Base-by-base conservation (phyloP, 2,888 invertebrate species). In the Tuberolachnus salignus region DNA sequence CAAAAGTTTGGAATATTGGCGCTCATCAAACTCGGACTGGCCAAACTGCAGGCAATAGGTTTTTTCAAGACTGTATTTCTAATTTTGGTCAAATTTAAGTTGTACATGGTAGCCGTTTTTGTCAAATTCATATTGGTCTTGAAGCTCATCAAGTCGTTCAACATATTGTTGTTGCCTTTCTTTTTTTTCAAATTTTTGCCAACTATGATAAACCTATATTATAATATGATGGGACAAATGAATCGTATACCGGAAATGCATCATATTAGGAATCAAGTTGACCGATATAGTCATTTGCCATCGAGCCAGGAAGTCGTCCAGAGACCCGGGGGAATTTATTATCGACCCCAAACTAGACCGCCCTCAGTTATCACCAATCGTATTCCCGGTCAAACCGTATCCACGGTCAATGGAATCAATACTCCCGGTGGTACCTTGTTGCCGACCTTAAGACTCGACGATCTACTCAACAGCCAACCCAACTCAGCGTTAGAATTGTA, bases 71-170 rank as follows among this genome's bases (percentile, higher is more conserved):
- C 81, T 1, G n/a, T 81, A 46, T 75, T 81, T 44, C 19, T 81
- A 6, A 49, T 80, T 9, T 34, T 82, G 23, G 67, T 82, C 46
- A 82, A 82, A 59, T 66, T 82, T 2, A 82, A 82, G 61, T 13
- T 82, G 1, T 69, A 80, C 9, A 73, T 82, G 57, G 23, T 82
- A 9, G 67, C 82, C 0, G 64, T 83, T n/a, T 82, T 83, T 55
- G 70, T 83, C 11, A 83, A 83, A 64, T 81, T 83, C 21, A 81
- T 83, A 9, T 49, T 83, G 55, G 78, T 83, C n/a, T 74, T 82
- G 16, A 83, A 83, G 69, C 72, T 82, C 51, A 75, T 83, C 46
- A 83, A 83, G 61, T 53, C 83, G 6, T 80, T 82, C 10, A 83
- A 83, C 49, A 81, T 83, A 1, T 42, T 82, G 8, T 51, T 81